Percentiles rank a stretch among this genome's conserved stretches.
These are phyloP conservation scores for Helobdella robusta DNA, from an alignment of 2,888 invertebrate species.

Conservation along the genomic window DNA sequence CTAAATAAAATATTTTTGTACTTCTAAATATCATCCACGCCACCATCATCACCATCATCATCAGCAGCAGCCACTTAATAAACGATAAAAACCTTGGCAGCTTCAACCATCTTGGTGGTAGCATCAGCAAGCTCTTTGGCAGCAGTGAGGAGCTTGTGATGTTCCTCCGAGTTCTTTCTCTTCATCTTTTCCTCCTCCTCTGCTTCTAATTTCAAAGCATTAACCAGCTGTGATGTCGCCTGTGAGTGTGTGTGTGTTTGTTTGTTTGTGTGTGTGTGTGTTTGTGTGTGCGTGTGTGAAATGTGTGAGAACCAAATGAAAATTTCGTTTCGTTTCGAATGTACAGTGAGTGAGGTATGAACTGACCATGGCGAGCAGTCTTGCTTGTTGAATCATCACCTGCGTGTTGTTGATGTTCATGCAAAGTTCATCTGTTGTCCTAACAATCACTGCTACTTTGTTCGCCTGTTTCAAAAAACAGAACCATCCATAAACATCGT, in stretches of 20 bases:
- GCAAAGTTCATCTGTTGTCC: slow-evolving; percentile 77
- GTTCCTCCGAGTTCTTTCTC: slow-evolving; percentile 78
- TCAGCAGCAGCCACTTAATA: too few species aligned
- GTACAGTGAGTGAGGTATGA: too few species aligned
- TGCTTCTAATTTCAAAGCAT: slow-evolving; percentile 86
- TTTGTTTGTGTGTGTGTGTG: too few species aligned
- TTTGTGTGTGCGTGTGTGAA: too few species aligned
- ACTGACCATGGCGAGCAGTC: slow-evolving; percentile 67
- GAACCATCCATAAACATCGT: too few species aligned
- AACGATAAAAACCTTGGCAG: slow-evolving; percentile 59
- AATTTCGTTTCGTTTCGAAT: too few species aligned
- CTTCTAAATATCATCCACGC: too few species aligned
- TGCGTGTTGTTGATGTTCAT: slow-evolving; percentile 74
- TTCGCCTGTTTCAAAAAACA: too few species aligned
- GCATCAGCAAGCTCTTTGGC: slow-evolving; percentile 89
- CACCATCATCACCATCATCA: too few species aligned
- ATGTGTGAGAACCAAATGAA: too few species aligned
- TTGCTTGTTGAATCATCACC: slow-evolving; percentile 87
- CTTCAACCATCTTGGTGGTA: slow-evolving; percentile 91
- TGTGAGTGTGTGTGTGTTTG: too few species aligned
- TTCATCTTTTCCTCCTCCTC: slow-evolving; percentile 73
- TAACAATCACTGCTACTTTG: slow-evolving; percentile 77
- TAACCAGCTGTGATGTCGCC: slow-evolving; percentile 84
- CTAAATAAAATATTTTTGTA: too few species aligned
- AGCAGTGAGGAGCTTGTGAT: slow-evolving; percentile 78